Percentiles rank a stretch among this genome's conserved stretches.
These are phyloP conservation scores for Camponotus floridanus DNA, from an alignment of 1,140 invertebrate species.

Conservation along the genomic window DNA sequence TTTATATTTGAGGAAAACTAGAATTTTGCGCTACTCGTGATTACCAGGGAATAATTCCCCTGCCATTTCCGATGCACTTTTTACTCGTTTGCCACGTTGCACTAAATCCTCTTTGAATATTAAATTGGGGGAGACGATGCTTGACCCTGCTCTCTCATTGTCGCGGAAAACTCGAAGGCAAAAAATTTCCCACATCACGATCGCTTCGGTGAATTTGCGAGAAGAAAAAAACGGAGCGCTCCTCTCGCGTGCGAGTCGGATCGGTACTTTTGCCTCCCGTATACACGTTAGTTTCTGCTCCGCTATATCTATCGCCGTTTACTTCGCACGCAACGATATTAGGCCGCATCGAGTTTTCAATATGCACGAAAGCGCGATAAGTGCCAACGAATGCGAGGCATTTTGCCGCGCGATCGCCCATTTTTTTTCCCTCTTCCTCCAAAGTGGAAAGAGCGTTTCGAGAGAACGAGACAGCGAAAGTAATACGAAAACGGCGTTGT, in stretches of 20 bases:
- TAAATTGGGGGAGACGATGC: slow-evolving; percentile 13
- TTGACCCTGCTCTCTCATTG: not conserved
- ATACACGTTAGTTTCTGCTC: slow-evolving; percentile 11
- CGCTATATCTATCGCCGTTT: slow-evolving; percentile 17
- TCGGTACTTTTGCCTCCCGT: slow-evolving; percentile 2
- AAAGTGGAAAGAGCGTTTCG: not conserved
- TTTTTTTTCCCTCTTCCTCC: not conserved
- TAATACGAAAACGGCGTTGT: slow-evolving; percentile 5
- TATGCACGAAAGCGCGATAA: slow-evolving; percentile 56
- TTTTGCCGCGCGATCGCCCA: not conserved
- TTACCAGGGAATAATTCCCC: not conserved
- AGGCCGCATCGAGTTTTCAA: slow-evolving; percentile 42
- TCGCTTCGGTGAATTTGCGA: slow-evolving; percentile 21
- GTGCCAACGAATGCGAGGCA: slow-evolving; percentile 35
- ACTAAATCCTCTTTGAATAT: slow-evolving; percentile 7
- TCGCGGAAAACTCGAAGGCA: not conserved
- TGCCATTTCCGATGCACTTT: not conserved
- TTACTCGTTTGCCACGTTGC: not conserved
- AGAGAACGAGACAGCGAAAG: not conserved
- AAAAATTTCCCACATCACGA: not conserved
- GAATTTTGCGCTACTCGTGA: not conserved
- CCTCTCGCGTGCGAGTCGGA: slow-evolving; percentile 23
- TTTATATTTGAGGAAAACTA: not conserved
- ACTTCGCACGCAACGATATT: slow-evolving; percentile 59
- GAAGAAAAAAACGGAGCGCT: slow-evolving; percentile 22